These are phyloP conservation scores for Malurus melanocephalus DNA, from an alignment of 2,113 vertebrate genomes.

Conservation along the genomic window DNA sequence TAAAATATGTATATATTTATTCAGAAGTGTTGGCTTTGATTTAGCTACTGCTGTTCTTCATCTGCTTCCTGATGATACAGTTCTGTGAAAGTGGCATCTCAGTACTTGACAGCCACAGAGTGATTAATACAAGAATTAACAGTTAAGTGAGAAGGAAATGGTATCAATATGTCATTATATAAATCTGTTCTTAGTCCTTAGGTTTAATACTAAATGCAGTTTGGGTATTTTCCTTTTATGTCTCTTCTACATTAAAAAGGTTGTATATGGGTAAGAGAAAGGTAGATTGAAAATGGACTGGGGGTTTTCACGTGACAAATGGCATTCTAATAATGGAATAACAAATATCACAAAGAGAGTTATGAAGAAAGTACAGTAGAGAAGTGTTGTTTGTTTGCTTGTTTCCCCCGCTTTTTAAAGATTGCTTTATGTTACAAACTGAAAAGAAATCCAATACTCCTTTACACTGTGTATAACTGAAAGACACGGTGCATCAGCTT, in stretches of 20 bases:
- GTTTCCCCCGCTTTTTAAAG: background rate
- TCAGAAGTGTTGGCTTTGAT: background rate
- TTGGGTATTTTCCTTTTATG: background rate
- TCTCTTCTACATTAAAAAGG: background rate
- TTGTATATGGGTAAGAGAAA: background rate
- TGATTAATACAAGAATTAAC: background rate
- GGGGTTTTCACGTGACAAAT: background rate
- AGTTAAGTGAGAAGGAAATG: background rate
- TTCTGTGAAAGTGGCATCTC: background rate
- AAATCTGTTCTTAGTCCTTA: background rate
- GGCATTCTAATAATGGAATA: background rate
- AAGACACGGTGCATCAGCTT: background rate
- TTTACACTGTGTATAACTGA: background rate
- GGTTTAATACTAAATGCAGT: background rate
- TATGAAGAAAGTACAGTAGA: background rate
- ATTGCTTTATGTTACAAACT: background rate
- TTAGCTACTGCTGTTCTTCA: background rate
- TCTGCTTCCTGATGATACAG: background rate
- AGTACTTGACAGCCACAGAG: background rate
- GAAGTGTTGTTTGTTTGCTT: background rate
- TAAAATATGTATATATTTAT: background rate
- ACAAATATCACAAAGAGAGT: background rate
- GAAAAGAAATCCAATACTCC: background rate
- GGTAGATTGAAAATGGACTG: background rate
- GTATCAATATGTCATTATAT: background rate